A percentile compares a stretch with the other conserved stretches of the same genome.
Evolutionary conservation across 2,888 invertebrate species (phyloP).

Genomic region (Strigamia crassipes): DNA sequence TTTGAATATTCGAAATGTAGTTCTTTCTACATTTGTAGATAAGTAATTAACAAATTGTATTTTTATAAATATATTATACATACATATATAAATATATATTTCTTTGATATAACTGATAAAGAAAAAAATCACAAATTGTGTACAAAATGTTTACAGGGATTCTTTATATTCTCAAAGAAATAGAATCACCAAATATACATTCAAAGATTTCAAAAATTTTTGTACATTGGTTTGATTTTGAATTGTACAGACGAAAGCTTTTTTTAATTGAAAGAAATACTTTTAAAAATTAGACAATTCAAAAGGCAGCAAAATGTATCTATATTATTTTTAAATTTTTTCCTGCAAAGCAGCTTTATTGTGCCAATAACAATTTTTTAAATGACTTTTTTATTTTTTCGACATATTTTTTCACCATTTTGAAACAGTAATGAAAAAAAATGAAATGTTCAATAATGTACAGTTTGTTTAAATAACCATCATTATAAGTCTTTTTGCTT

Average conservation of each 20-base stretch:
- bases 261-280: neutral
- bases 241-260: neutral
- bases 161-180: neutral
- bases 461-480: neutral
- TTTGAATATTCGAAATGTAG: neutral
- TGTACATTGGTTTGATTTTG: slow-evolving; percentile 10
- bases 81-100: neutral
- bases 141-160: neutral
- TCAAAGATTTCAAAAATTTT: neutral
- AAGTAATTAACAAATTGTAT: neutral
- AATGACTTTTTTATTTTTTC: neutral
- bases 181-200: neutral
- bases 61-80: slow-evolving; percentile 1
- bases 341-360: neutral
- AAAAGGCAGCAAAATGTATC: neutral
- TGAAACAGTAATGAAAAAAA: neutral
- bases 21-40: slow-evolving; percentile 2
- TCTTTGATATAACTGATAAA: neutral
- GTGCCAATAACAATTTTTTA: neutral
- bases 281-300: neutral
- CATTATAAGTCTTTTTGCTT: neutral
- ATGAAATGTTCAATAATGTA: neutral
- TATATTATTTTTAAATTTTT: slow-evolving; percentile 3
- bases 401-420: neutral
- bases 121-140: neutral